These are phyloP conservation scores for Molossus alvarezi DNA, from an alignment of 2,797 vertebrate species.

Conservation along the genomic window DNA sequence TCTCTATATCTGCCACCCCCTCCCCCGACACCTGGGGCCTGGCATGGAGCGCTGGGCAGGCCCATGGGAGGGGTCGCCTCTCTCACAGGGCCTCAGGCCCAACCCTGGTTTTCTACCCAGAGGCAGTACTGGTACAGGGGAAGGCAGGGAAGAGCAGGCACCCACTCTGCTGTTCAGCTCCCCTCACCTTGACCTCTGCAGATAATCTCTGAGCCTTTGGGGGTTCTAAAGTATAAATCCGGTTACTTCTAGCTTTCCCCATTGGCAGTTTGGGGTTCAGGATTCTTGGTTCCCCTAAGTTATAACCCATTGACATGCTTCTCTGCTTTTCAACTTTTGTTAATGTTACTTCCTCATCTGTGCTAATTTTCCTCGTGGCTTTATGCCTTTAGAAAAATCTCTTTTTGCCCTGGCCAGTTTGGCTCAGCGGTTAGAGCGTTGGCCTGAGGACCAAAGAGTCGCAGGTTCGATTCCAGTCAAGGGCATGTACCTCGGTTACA, in stretches of 20 bases:
- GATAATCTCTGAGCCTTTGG: background rate
- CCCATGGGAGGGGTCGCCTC: background rate
- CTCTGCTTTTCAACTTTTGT: background rate
- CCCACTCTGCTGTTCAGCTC: no score
- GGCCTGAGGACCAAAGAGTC: no score
- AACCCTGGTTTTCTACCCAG: background rate
- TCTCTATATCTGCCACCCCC: background rate
- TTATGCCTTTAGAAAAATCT: background rate
- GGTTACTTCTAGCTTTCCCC: background rate
- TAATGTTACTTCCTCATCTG: background rate
- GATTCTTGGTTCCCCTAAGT: background rate
- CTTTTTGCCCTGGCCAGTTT: background rate
- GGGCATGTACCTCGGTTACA: no score
- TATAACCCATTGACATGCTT: background rate
- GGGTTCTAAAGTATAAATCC: background rate
- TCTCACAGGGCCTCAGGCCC: background rate
- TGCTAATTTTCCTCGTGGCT: slow-evolving; percentile 28
- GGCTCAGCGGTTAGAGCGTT: no score
- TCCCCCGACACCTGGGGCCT: background rate
- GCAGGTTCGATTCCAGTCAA: no score
- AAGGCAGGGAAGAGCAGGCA: background rate
- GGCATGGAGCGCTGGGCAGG: rapidly evolving
- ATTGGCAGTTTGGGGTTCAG: background rate
- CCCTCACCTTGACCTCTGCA: background rate
- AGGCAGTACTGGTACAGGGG: background rate